These are phyloP conservation scores for Otolemur garnettii DNA, from an alignment of 2,113 vertebrate genomes.

Conservation along the genomic window DNA sequence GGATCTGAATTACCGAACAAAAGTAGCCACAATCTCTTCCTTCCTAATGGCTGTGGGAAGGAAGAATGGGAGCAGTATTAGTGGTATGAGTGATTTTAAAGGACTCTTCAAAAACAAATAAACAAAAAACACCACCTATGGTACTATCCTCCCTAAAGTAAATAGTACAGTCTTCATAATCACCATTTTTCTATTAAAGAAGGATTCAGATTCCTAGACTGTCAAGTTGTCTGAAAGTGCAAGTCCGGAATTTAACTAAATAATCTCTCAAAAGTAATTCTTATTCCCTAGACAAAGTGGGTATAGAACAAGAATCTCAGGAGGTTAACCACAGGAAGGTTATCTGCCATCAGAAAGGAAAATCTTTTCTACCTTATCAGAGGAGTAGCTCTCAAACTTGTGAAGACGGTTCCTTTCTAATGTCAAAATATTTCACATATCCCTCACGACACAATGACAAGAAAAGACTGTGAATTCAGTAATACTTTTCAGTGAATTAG, in stretches of 20 bases:
- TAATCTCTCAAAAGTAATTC: background rate
- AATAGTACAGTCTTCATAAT: background rate
- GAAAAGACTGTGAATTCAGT: background rate
- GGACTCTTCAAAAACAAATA: background rate
- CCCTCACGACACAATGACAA: background rate
- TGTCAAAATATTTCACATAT: conserved; percentile 30
- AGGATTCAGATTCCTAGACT: conserved; percentile 4
- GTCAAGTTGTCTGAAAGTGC: background rate
- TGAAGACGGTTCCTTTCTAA: background rate
- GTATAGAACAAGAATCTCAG: background rate
- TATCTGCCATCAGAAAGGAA: background rate
- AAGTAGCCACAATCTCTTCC: background rate
- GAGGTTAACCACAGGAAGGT: background rate
- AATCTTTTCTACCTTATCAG: background rate
- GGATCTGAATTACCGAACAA: background rate
- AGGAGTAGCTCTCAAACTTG: background rate
- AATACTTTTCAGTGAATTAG: background rate
- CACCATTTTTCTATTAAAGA: background rate
- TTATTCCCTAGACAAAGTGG: background rate
- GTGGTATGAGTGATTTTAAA: background rate
- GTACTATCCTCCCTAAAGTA: background rate
- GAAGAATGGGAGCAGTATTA: background rate
- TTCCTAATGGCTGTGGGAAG: background rate
- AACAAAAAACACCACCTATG: background rate
- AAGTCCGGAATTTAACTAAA: background rate